These are phyloP conservation scores for Chiloscyllium punctatum DNA, from an alignment of 2,797 vertebrate genomes.

Conservation along the genomic window DNA sequence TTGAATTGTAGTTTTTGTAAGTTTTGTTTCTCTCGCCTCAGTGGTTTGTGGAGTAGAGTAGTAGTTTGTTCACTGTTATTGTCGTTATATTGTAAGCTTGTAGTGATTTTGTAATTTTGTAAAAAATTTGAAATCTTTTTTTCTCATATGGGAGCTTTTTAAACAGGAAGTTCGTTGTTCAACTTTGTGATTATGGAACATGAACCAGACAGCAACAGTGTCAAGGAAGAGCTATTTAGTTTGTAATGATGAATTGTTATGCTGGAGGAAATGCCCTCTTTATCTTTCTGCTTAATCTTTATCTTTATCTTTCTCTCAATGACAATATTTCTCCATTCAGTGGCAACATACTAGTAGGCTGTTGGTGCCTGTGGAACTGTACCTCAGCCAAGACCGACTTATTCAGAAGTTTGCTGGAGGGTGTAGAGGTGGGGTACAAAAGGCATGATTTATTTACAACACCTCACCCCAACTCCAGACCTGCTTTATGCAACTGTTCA, in stretches of 20 bases:
- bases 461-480: neutral
- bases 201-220: neutral
- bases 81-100: no score
- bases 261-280: neutral
- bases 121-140: no score
- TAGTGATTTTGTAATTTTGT: no score
- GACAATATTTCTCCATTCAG: neutral
- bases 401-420: neutral
- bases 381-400: neutral
- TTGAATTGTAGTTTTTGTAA: no score
- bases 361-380: neutral
- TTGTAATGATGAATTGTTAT: neutral
- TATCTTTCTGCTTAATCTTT: neutral
- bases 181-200: neutral
- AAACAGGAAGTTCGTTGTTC: neutral
- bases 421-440: neutral
- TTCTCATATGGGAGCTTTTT: neutral
- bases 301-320: no score
- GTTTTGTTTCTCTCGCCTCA: no score
- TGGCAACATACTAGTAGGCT: neutral
- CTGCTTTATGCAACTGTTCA: neutral
- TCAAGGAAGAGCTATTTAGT: neutral
- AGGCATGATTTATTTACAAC: neutral
- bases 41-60: no score
- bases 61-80: no score